Conservation (phyloP, 2,113 vertebrate species). For the Bombycilla garrulus region DNA sequence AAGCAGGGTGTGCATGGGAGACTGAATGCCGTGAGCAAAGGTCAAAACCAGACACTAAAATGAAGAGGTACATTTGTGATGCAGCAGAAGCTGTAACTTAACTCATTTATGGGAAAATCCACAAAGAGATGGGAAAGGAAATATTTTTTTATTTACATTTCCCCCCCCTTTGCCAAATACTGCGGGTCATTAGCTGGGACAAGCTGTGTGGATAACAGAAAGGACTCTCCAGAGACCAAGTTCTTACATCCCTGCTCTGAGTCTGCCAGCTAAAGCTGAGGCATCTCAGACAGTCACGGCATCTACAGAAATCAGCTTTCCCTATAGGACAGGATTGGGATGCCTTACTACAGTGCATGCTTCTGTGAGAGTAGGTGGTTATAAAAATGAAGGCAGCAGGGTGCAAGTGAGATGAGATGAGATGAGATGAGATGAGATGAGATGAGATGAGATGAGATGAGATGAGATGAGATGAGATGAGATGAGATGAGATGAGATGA, state of each 20-base stretch:
- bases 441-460: too few relatives aligned
- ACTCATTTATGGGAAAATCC: conserved; percentile 50
- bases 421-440: too few relatives aligned
- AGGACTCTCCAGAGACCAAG: background rate
- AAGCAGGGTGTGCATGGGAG: conserved; percentile 66
- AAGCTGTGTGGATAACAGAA: conserved; percentile 2
- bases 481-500: too few relatives aligned
- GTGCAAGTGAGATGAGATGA: background rate
- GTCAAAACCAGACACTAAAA: conserved; percentile 63
- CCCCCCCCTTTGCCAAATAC: background rate
- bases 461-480: too few relatives aligned
- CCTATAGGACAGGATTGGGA: background rate
- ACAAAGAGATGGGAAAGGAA: conserved; percentile 63
- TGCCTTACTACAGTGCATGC: background rate
- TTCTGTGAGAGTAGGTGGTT: background rate
- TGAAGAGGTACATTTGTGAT: conserved; percentile 64
- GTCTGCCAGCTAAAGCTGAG: background rate
- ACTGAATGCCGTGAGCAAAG: conserved; percentile 56
- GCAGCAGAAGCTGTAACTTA: conserved; percentile 55
- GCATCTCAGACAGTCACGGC: background rate
- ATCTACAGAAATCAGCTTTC: background rate
- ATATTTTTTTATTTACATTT: conserved; percentile 45
- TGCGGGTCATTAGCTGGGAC: conserved; percentile 1
- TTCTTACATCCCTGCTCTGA: background rate
- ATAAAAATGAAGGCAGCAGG: background rate